A percentile compares a stretch with the other conserved stretches of the same genome.
These are phyloP conservation scores for Synodontis membranacea DNA, from an alignment of 2,113 vertebrate species.

Conservation along the genomic window DNA sequence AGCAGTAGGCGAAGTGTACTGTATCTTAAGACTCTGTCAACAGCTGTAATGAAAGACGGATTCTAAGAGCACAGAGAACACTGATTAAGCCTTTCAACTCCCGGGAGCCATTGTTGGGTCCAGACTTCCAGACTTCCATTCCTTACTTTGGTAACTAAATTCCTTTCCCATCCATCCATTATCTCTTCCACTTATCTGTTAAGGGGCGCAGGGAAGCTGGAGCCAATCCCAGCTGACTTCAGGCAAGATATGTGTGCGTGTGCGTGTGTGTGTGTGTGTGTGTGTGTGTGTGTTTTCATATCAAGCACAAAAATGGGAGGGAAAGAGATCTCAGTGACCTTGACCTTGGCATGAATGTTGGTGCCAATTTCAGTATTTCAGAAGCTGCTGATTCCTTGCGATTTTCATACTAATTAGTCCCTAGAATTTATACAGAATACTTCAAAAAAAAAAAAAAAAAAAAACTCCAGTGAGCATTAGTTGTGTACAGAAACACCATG, in stretches of 20 bases:
- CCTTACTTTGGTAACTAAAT: background rate
- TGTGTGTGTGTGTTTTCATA: too few relatives aligned
- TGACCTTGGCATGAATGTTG: too few relatives aligned
- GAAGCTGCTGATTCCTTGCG: background rate
- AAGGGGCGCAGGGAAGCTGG: too few relatives aligned
- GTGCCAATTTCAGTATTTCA: background rate
- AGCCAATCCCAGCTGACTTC: too few relatives aligned
- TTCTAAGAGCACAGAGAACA: background rate
- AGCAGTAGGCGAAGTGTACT: background rate
- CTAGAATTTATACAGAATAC: too few relatives aligned
- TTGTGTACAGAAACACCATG: too few relatives aligned
- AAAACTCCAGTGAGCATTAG: too few relatives aligned
- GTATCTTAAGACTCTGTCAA: background rate
- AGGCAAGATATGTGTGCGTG: background rate
- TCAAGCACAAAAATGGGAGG: too few relatives aligned
- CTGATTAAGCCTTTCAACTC: background rate
- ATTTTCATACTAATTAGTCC: too few relatives aligned
- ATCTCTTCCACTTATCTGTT: too few relatives aligned
- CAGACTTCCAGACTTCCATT: background rate
- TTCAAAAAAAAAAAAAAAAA: too few relatives aligned
- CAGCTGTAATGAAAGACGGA: background rate
- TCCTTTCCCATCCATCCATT: background rate
- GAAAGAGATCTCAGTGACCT: too few relatives aligned
- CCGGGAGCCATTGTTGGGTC: background rate
- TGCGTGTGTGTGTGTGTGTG: background rate